Conservation (phyloP, 2,797 vertebrate genomes). For the Coreius guichenoti region DNA sequence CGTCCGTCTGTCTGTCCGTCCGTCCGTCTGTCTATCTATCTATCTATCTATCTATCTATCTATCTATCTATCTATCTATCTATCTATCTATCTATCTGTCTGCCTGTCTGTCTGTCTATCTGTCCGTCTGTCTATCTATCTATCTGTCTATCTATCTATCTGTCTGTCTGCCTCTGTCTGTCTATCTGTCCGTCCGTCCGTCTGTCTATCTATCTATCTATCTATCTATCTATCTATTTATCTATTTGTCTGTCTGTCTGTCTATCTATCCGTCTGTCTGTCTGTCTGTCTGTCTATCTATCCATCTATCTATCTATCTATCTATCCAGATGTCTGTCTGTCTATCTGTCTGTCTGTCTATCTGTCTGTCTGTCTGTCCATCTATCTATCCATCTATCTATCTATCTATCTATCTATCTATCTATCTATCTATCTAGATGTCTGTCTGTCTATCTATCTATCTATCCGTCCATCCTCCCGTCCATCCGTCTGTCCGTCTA, state of each 20-base stretch:
- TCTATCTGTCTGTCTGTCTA: neutral
- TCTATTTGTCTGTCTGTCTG: neutral
- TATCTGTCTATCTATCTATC: no score
- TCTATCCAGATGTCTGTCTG: neutral
- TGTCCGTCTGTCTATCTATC: no score
- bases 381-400: neutral
- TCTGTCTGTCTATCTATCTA: no score
- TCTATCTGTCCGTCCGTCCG: neutral
- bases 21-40: no score
- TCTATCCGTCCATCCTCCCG: rapidly evolving
- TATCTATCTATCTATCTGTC: neutral
- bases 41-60: no score
- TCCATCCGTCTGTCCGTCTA: neutral
- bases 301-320: neutral
- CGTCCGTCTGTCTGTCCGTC: no score
- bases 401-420: neutral
- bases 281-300: no score
- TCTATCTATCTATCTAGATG: no score
- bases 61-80: neutral
- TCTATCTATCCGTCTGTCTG: no score
- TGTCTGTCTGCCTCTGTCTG: neutral
- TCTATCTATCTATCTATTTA: neutral
- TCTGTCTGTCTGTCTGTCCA: neutral
- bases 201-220: neutral
- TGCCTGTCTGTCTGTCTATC: neutral